These are phyloP conservation scores for Eucriotettix oculatus DNA, from an alignment of 2,888 invertebrate species.

Conservation along the genomic window DNA sequence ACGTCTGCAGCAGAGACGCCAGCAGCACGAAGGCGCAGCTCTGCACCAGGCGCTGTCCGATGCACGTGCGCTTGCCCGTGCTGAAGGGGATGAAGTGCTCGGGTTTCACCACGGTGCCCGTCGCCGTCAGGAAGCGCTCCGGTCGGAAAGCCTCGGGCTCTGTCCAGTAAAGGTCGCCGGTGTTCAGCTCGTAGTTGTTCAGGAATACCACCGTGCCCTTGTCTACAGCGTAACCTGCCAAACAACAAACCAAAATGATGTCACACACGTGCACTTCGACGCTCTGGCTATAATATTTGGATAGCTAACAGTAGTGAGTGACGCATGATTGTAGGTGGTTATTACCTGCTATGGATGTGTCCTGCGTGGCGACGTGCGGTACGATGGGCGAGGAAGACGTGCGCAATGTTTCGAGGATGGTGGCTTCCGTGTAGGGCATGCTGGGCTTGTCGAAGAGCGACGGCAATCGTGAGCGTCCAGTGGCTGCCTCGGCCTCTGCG, in stretches of 20 bases:
- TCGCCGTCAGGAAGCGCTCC: slow-evolving; percentile 47
- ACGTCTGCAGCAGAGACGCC: slow-evolving; percentile 53
- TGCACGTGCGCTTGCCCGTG: slow-evolving; percentile 72
- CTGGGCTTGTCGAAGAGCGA: slow-evolving; percentile 45
- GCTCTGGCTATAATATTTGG: not conserved
- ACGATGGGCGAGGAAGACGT: slow-evolving; percentile 77
- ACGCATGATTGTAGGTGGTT: not conserved
- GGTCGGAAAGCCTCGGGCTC: slow-evolving; percentile 57
- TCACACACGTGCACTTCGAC: not conserved
- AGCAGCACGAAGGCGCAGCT: slow-evolving; percentile 59
- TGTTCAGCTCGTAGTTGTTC: slow-evolving; percentile 68
- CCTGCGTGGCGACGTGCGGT: slow-evolving; percentile 70
- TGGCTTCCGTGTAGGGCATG: slow-evolving; percentile 68
- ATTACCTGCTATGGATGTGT: slow-evolving; percentile 47
- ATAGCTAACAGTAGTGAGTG: not conserved
- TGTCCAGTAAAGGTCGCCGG: slow-evolving; percentile 54
- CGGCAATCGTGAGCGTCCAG: slow-evolving; percentile 37
- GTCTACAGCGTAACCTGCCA: slow-evolving; percentile 44
- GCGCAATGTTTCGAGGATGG: slow-evolving; percentile 61
- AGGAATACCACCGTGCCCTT: slow-evolving; percentile 69
- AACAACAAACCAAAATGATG: not conserved
- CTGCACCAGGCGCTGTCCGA: slow-evolving; percentile 61
- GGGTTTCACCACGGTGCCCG: slow-evolving; percentile 34
- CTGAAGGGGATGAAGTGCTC: slow-evolving; percentile 72
- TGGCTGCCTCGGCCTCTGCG: slow-evolving; percentile 46